A percentile compares a stretch with the other conserved stretches of the same genome.
Evolutionary conservation across 2,888 invertebrate species (phyloP).

Genomic region (Brachylomia viminalis): DNA sequence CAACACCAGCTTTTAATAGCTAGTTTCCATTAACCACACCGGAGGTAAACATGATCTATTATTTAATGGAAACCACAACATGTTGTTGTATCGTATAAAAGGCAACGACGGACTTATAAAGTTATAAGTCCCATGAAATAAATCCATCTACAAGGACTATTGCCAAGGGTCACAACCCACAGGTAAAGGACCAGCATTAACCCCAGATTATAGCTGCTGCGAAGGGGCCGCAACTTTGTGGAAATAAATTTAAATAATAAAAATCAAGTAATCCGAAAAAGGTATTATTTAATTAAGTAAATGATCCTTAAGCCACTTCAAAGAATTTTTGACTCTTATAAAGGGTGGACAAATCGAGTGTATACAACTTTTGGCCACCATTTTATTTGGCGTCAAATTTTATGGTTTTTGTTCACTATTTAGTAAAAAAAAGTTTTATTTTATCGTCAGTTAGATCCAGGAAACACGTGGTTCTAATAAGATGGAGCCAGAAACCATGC

Average conservation of each 20-base stretch:
- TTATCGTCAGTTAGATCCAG: neutral
- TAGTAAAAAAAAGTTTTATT: neutral
- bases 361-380: neutral
- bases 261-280: neutral
- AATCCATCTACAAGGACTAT: neutral
- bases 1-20: neutral
- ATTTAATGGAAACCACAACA: neutral
- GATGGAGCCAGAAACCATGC: neutral
- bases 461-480: neutral
- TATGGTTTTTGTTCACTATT: neutral
- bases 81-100: neutral
- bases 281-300: neutral
- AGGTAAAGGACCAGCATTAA: constrained; percentile 8
- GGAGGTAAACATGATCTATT: neutral
- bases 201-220: neutral
- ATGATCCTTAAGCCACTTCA: neutral
- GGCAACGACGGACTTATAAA: neutral
- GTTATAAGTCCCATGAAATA: constrained; percentile 12
- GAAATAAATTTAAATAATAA: constrained; percentile 6
- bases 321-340: neutral
- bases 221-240: constrained; percentile 7
- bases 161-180: neutral
- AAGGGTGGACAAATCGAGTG: neutral
- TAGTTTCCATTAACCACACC: neutral
- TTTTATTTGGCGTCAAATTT: neutral